Percentiles rank a stretch among this genome's conserved stretches.
phyloP scores from a whole-genome alignment of 2,888 invertebrate species.

The Syritta pipiens region DNA sequence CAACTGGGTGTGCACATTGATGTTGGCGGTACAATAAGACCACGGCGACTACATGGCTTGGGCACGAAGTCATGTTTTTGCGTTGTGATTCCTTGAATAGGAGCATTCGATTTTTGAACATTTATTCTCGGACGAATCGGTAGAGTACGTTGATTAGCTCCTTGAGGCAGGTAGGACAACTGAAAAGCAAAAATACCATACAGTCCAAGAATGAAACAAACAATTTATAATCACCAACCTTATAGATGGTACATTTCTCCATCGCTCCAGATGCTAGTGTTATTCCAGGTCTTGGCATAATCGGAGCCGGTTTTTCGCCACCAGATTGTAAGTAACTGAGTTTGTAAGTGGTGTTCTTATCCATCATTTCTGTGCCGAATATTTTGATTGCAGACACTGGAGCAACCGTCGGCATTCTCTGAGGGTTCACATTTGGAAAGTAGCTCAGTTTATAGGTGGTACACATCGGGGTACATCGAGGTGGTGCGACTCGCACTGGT shows the following conservation, averaged over 20 bases:
- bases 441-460: slow-evolving; percentile 78
- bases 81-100: slow-evolving; percentile 87
- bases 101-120: slow-evolving; percentile 82
- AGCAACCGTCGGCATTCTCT: slow-evolving; percentile 71
- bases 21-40: slow-evolving; percentile 73
- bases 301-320: slow-evolving; percentile 73
- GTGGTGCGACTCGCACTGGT: slow-evolving; percentile 74
- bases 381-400: slow-evolving; percentile 73
- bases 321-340: slow-evolving; percentile 76
- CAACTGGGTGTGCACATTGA: slow-evolving; percentile 74
- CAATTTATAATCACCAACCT: no score
- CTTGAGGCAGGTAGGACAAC: slow-evolving; percentile 82
- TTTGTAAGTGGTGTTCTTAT: slow-evolving; percentile 76
- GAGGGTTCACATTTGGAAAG: slow-evolving; percentile 75
- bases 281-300: slow-evolving; percentile 74
- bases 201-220: no score
- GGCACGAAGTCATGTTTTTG: slow-evolving; percentile 87
- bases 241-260: slow-evolving; percentile 77
- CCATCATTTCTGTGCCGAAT: slow-evolving; percentile 74
- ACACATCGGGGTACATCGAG: slow-evolving; percentile 74
- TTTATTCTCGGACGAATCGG: slow-evolving; percentile 83
- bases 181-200: slow-evolving; percentile 68
- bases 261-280: slow-evolving; percentile 73
- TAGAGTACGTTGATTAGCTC: slow-evolving; percentile 80
- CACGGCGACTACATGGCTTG: slow-evolving; percentile 80